Percentiles rank a stretch among this genome's conserved stretches.
These are phyloP conservation scores for Sceliomorpha sp. DNA, from an alignment of 2,888 invertebrate species.

Conservation along the genomic window DNA sequence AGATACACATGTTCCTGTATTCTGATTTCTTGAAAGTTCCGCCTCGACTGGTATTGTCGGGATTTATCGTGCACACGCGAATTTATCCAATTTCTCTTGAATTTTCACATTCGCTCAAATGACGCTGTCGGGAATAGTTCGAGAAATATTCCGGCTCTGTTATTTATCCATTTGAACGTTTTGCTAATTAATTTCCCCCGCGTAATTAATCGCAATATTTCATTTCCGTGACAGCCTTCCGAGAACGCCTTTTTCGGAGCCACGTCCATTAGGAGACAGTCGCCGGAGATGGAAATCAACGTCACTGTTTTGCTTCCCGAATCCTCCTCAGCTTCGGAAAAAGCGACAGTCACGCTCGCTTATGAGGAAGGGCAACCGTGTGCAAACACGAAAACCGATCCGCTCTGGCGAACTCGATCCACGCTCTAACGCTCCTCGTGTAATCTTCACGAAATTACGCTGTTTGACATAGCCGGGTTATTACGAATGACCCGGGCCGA, in stretches of 20 bases:
- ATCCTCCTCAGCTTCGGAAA: slow-evolving; percentile 52
- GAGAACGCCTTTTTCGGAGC: too few relatives aligned
- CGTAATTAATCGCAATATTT: too few relatives aligned
- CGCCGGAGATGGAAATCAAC: slow-evolving; percentile 29
- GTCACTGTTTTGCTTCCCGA: slow-evolving; percentile 32
- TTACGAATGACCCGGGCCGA: slow-evolving; percentile 62
- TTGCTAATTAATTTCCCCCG: too few relatives aligned
- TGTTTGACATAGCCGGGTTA: slow-evolving; percentile 66
- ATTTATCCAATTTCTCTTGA: too few relatives aligned
- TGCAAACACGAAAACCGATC: slow-evolving; percentile 68
- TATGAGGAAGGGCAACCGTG: slow-evolving; percentile 57
- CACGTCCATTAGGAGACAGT: slow-evolving; percentile 28
- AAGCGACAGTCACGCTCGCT: slow-evolving; percentile 67
- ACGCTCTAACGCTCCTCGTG: slow-evolving; percentile 66
- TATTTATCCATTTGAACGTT: too few relatives aligned
- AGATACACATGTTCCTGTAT: neutral
- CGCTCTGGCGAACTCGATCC: slow-evolving; percentile 59
- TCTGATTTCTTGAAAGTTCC: slow-evolving; percentile 25
- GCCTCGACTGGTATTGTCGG: neutral
- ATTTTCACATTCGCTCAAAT: too few relatives aligned
- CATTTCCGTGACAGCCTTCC: slow-evolving; percentile 11
- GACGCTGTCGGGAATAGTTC: too few relatives aligned
- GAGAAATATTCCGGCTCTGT: too few relatives aligned
- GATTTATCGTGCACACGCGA: too few relatives aligned
- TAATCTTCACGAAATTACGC: slow-evolving; percentile 71